Base-by-base conservation (phyloP, 2,888 invertebrate species). In the Zygaena filipendulae region DNA sequence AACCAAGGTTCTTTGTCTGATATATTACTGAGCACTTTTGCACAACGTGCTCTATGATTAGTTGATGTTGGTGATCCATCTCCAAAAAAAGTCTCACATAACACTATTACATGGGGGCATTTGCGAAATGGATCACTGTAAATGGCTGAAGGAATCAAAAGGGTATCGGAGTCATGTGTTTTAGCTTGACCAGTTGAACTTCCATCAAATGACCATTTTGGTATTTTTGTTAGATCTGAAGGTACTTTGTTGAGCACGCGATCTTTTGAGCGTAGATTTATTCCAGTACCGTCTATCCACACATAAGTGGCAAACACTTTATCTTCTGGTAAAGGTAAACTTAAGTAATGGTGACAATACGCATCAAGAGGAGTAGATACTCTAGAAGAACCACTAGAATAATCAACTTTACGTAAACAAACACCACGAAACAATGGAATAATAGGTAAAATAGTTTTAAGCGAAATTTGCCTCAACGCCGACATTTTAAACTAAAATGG, bases 141-240 rank as follows among this genome's bases (percentile, higher is more conserved):
- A 42, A 97, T 84, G 23, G 95, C 94, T 4, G 91, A 89, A 1
- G 97, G 97, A 49, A 90, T 83, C 13, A 97, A 80, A 62, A 90
- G 88, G 25, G 92, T 90, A 58, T 98, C 97, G 7, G 94, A 92
- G 59, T 94, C 90, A 3, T 91, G 87, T 6, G 66, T 57, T 51
- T 88, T 85, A 0, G 94, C 91, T 71, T 95, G 95, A 37, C 89
- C 90, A 3, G 93, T 93, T n/a, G 95, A 95, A 59, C 93, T 94
- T 33, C 95, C 95, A 67, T 96, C 95, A 54, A 91, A 96, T 42
- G 93, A 91, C 95, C 95, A 96, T 30, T 87, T 79, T 1, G 95
- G 95, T 11, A 87, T 47, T 40, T 41, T 43, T 21, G 45, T 37
- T 22, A 85, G 66, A 14, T 66, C 49, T 38, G 69, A 79, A 11